phyloP scores from a whole-genome alignment of 2,888 invertebrate genomes.

The Temnothorax ravouxi region DNA sequence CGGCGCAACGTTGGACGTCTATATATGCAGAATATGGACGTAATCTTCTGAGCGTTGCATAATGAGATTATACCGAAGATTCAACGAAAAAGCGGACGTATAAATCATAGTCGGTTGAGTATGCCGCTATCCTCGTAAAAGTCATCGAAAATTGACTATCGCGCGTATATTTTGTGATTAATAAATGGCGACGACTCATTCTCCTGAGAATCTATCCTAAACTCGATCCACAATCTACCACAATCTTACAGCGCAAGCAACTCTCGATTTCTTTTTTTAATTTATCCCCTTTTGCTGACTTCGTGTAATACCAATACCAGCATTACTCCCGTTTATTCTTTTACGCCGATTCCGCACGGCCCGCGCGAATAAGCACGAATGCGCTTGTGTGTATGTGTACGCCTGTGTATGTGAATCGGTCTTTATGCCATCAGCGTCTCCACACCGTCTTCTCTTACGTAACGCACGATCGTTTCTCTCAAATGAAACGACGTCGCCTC shows the following conservation, averaged over 20 bases:
- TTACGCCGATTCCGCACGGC: slow-evolving; percentile 38
- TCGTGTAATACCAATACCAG: slow-evolving; percentile 14
- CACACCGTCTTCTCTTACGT: slow-evolving; percentile 66
- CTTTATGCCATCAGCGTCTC: slow-evolving; percentile 68
- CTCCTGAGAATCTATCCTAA: background rate
- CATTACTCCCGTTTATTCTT: slow-evolving; percentile 43
- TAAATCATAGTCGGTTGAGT: background rate
- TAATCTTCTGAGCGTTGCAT: background rate
- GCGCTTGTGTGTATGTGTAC: background rate
- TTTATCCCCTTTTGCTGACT: slow-evolving; percentile 19
- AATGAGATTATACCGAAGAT: background rate
- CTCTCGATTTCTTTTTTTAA: background rate
- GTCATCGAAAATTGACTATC: background rate
- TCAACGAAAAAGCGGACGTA: slow-evolving; percentile 10
- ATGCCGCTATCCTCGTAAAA: background rate
- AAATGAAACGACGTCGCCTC: slow-evolving; percentile 57
- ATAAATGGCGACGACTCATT: background rate
- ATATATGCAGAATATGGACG: background rate
- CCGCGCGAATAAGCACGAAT: background rate
- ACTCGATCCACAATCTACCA: background rate
- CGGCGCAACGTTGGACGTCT: too few relatives aligned
- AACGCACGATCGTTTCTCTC: slow-evolving; percentile 69
- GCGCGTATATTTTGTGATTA: background rate
- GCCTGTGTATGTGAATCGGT: slow-evolving; percentile 56
- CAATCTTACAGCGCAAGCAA: background rate